Conservation (phyloP, 1,140 invertebrate species). For the Acromyrmex heyeri region DNA sequence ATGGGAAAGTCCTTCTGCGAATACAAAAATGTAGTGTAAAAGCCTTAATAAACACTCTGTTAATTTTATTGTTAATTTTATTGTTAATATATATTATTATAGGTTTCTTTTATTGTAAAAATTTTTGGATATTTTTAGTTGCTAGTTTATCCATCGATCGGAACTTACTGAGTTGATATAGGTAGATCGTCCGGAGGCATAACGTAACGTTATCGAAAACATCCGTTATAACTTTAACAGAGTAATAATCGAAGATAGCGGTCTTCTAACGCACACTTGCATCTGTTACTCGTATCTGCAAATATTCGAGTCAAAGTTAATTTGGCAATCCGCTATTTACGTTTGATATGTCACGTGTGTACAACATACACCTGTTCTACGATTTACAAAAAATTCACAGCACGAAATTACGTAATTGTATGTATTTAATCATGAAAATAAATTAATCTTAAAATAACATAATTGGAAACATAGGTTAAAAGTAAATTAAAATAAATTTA, state of each 20-base stretch:
- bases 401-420: not conserved
- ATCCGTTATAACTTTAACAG: constrained; percentile 26
- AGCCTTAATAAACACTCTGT: not conserved
- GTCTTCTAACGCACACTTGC: constrained; percentile 30
- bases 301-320: constrained; percentile 26
- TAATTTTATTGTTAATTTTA: not conserved
- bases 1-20: not conserved
- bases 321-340: constrained; percentile 21
- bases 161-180: not conserved
- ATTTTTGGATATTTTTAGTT: not conserved
- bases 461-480: not conserved
- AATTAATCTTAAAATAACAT: not conserved
- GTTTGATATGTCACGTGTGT: not conserved
- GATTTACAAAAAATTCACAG: not conserved
- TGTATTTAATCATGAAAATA: not conserved
- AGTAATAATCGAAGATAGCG: constrained; percentile 44
- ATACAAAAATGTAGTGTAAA: not conserved
- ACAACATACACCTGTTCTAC: not conserved
- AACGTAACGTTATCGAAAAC: constrained; percentile 33
- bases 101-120: not conserved
- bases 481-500: not conserved
- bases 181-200: not conserved
- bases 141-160: not conserved
- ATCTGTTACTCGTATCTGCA: constrained; percentile 8
- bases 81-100: not conserved